Percentiles rank a stretch among this genome's conserved stretches.
Evolutionary conservation across 2,888 invertebrate genomes (phyloP).

Genomic region (Malacosoma neustria): DNA sequence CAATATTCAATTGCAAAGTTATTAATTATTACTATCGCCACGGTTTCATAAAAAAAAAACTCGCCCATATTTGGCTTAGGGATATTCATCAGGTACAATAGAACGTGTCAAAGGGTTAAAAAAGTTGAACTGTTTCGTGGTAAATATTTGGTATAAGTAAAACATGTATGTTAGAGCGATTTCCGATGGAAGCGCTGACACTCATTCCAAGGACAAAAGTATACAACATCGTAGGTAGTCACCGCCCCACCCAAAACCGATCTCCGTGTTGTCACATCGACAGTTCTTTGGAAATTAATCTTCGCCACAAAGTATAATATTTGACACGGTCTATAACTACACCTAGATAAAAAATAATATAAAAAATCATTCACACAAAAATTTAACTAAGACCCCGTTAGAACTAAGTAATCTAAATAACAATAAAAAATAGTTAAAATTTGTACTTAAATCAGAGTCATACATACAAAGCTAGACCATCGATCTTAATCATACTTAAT

Average conservation of each 20-base stretch:
- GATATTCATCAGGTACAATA: constrained; percentile 55
- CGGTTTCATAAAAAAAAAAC: constrained; percentile 36
- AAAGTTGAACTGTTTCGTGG: constrained; percentile 7
- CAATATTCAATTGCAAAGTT: constrained; percentile 23
- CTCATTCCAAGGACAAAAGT: constrained; percentile 12
- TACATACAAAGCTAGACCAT: constrained; percentile 47
- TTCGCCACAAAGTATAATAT: constrained; percentile 14
- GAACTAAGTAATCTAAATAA: constrained; percentile 64
- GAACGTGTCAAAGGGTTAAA: constrained; percentile 45
- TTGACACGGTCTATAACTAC: constrained; percentile 49
- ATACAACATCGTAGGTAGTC: constrained; percentile 14
- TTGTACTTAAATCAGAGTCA: constrained; percentile 72
- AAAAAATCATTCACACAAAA: constrained; percentile 37
- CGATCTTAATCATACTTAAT: constrained; percentile 35
- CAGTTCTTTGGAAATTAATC: not conserved
- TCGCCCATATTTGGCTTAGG: constrained; percentile 43
- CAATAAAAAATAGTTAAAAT: constrained; percentile 70
- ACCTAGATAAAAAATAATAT: constrained; percentile 37
- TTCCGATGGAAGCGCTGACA: constrained; percentile 10
- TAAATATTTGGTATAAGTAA: constrained; percentile 8
- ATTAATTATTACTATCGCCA: constrained; percentile 42
- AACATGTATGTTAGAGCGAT: constrained; percentile 2
- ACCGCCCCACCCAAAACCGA: constrained; percentile 13
- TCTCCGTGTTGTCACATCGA: not conserved
- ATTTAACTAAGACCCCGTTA: constrained; percentile 36